A percentile compares a stretch with the other conserved stretches of the same genome.
phyloP scores from a whole-genome alignment of 2,113 vertebrate genomes.

The Scopus umbretta region DNA sequence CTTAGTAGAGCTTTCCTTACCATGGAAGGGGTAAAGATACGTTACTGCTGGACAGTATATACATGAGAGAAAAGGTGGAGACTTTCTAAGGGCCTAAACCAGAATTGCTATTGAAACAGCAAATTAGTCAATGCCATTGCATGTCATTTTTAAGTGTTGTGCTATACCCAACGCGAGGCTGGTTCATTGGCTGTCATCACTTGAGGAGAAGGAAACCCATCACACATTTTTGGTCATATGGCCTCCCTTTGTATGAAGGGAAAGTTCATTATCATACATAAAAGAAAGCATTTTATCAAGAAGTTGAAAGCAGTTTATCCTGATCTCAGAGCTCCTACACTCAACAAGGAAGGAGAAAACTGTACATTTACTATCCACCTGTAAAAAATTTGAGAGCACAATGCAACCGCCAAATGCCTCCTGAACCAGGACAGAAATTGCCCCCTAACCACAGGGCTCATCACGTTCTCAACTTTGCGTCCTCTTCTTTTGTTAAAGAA shows the following conservation, averaged over 20 bases:
- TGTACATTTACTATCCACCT: not conserved
- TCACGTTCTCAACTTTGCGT: not conserved
- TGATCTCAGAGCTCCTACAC: not conserved
- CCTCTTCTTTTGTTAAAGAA: not conserved
- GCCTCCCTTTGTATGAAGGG: not conserved
- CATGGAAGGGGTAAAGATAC: not conserved
- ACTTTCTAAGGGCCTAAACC: not conserved
- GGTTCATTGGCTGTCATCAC: not conserved
- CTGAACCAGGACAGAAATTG: not conserved
- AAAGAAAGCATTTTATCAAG: not conserved
- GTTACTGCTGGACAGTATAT: not conserved
- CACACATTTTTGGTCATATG: not conserved
- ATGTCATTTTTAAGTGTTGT: not conserved
- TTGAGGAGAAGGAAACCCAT: not conserved
- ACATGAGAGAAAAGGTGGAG: not conserved
- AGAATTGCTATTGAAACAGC: not conserved
- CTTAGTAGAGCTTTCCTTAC: not conserved
- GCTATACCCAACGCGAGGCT: not conserved
- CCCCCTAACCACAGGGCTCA: not conserved
- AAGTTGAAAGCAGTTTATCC: not conserved
- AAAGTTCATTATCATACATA: not conserved
- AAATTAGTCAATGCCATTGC: not conserved
- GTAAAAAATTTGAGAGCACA: not conserved
- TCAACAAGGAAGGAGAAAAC: not conserved
- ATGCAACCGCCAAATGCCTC: not conserved